Conservation (phyloP, 2,113 vertebrate genomes). For the Calypte anna region DNA sequence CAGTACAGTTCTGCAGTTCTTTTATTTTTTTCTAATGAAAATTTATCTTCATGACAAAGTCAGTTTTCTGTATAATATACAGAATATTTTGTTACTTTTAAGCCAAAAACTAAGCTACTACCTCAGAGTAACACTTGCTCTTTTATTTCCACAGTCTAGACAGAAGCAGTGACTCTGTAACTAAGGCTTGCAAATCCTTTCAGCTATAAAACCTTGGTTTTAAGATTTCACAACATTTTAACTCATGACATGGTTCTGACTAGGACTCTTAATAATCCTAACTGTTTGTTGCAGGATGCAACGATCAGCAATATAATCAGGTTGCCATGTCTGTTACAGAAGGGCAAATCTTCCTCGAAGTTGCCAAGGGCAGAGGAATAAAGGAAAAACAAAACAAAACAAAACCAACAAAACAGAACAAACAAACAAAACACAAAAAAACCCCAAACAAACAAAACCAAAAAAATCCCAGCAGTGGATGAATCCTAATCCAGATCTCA, state of each 20-base stretch:
- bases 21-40: background rate
- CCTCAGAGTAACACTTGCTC: background rate
- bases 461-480: background rate
- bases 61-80: background rate
- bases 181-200: background rate
- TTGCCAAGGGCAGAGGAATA: background rate
- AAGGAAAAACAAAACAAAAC: background rate
- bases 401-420: background rate
- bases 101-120: background rate
- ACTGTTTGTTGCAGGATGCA: background rate
- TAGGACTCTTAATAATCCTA: background rate
- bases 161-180: background rate
- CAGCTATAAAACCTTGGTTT: background rate
- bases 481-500: background rate
- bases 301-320: background rate
- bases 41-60: constrained; percentile 22
- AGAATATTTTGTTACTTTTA: background rate
- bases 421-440: no score
- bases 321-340: background rate
- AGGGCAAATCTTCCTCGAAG: background rate
- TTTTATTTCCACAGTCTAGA: constrained; percentile 39
- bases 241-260: background rate
- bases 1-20: background rate
- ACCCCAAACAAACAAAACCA: no score
- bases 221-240: background rate